Evolutionary conservation across 2,113 vertebrate species (phyloP).

Genomic region (Nanger granti): DNA sequence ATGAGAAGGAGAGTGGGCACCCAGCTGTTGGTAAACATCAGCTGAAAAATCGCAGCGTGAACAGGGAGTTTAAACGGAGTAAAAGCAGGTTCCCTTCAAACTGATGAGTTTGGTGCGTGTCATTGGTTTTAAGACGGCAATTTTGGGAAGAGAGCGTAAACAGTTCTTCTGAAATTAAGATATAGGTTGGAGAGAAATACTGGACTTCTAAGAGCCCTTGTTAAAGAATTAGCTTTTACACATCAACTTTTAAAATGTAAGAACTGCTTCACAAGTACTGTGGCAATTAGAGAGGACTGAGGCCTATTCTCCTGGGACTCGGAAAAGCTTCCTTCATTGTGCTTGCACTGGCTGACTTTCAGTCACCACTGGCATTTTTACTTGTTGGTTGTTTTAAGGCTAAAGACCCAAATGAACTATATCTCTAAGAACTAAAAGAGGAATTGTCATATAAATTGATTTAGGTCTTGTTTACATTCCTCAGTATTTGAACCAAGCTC

Average conservation of each 20-base stretch:
- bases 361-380: background rate
- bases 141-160: background rate
- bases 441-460: background rate
- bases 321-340: background rate
- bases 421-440: background rate
- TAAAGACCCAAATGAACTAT: background rate
- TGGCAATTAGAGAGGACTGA: background rate
- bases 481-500: background rate
- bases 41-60: background rate
- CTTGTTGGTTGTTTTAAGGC: background rate
- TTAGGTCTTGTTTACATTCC: background rate
- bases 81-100: background rate
- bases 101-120: background rate
- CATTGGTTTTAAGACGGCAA: background rate
- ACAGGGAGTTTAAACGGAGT: background rate
- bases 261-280: background rate
- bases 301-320: background rate
- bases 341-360: background rate
- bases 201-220: background rate
- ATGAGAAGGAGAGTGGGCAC: background rate
- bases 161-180: background rate
- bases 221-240: slow-evolving; percentile 11
- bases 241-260: background rate
- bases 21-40: background rate
- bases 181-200: background rate